These are phyloP conservation scores for Stegostoma tigrinum DNA, from an alignment of 2,113 vertebrate genomes.

Conservation along the genomic window DNA sequence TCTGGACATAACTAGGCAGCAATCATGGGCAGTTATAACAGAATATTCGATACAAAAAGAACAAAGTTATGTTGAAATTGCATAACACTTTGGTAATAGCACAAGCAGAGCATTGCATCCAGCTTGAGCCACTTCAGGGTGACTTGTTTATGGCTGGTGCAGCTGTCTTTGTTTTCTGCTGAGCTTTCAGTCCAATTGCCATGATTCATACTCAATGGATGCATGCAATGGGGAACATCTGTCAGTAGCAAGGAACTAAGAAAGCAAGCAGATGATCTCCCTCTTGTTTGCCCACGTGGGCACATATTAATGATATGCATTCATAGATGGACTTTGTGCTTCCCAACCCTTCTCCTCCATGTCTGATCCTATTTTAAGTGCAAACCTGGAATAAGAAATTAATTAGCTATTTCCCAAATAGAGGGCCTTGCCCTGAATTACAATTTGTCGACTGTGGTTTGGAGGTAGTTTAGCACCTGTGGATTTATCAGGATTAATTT, in stretches of 20 bases:
- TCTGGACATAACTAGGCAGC: too few relatives aligned
- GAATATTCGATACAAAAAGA: too few relatives aligned
- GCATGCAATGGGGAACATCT: neutral
- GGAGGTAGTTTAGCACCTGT: neutral
- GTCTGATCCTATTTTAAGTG: neutral
- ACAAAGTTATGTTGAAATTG: too few relatives aligned
- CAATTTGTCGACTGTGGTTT: neutral
- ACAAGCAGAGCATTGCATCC: too few relatives aligned
- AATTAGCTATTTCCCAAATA: neutral
- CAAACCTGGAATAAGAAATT: neutral
- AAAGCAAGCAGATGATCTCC: neutral
- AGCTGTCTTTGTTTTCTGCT: constrained; percentile 19
- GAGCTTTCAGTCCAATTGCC: neutral
- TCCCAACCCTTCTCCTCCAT: neutral
- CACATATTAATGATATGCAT: neutral
- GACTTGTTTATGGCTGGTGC: neutral
- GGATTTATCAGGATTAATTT: neutral
- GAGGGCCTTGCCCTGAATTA: neutral
- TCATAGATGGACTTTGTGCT: neutral
- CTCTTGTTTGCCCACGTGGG: neutral
- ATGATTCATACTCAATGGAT: neutral
- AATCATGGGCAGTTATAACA: too few relatives aligned
- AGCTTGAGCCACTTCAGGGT: neutral
- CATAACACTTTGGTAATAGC: too few relatives aligned
- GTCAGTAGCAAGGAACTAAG: neutral